Evolutionary conservation across 2,113 vertebrate genomes (phyloP), one percentile per base, ranked within the genome.

Genomic region (Apistogramma diplotaenia): DNA sequence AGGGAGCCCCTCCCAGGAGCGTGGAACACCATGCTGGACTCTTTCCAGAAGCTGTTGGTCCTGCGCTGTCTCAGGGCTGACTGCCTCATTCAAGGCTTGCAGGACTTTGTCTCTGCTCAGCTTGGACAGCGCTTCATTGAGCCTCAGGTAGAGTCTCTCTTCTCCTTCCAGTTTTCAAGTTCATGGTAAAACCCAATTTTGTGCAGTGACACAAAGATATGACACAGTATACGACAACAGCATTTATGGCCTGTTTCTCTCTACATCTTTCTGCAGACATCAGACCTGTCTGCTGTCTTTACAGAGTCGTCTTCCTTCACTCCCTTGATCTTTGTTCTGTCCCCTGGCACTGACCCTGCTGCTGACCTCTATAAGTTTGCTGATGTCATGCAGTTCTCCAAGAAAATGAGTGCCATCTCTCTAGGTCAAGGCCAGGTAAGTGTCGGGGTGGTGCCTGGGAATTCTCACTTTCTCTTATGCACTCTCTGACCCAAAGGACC

Each of bases 311-410:
- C 94, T 59, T 87, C 95, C 19, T 93, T 85, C 72, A 96, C 93
- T 0, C 96, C 97, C 0, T 92, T 98, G 82, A 96, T 98, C 83
- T 97, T 99, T 0, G 94, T 98, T 87, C 94, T 98, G 25, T 97
- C 97, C 0, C 96, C 97, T 0, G 97, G 97, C 60, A 96, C 97
- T 4, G 97, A 98, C 89, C 97, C 97, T 0, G 96, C 97, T 27
- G 95, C 96, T 0, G 95, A 97, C 88, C 96, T 99, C 59, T 97
- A 97, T 93, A 98, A 96, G 83, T 98, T 99, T 93, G 96, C 97
- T 13, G 97, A 97, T 82, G 94, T 95, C 88, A 98, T 97, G 96
- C 96, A 95, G 79, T 98, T 98, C 91, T 96, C 97, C 40, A 95
- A 96, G 65, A 98, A 98, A 85, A 93, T 98, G 29, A 93, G 89